These are phyloP conservation scores for Diploptera punctata DNA, from an alignment of 2,888 invertebrate genomes.

Conservation along the genomic window DNA sequence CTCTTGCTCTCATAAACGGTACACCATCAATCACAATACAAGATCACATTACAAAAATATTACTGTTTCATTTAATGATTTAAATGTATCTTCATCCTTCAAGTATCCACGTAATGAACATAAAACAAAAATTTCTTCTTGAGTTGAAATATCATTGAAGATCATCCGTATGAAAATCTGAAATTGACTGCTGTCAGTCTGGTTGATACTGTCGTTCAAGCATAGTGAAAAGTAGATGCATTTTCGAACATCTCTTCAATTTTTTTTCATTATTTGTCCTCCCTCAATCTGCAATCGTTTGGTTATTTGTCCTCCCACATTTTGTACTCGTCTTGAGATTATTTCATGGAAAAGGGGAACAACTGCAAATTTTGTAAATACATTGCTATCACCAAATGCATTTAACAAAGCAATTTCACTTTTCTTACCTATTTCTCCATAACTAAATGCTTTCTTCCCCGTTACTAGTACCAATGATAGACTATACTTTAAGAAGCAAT, in stretches of 20 bases:
- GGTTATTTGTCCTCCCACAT: too few relatives aligned
- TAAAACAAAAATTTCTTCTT: neutral
- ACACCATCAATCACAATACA: conserved; percentile 3
- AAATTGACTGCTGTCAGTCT: neutral
- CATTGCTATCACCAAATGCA: neutral
- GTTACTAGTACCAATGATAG: neutral
- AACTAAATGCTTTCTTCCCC: neutral
- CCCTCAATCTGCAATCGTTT: neutral
- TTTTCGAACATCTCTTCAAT: neutral
- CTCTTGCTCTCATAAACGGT: neutral
- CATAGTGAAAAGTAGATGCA: neutral
- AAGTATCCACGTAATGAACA: conserved; percentile 4
- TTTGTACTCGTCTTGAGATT: too few relatives aligned
- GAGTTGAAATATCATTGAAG: conserved; percentile 5
- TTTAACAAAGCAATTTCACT: neutral
- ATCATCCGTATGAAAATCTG: neutral
- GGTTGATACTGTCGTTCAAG: neutral
- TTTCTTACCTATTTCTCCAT: neutral
- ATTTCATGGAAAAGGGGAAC: neutral
- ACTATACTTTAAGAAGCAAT: neutral
- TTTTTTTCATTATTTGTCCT: neutral
- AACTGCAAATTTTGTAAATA: neutral
- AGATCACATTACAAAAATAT: neutral
- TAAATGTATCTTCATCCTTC: conserved; percentile 2
- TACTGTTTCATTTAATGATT: conserved; percentile 7